A percentile compares a stretch with the other conserved stretches of the same genome.
Conservation (phyloP, 2,888 invertebrate species). For the Aquatica leii region DNA sequence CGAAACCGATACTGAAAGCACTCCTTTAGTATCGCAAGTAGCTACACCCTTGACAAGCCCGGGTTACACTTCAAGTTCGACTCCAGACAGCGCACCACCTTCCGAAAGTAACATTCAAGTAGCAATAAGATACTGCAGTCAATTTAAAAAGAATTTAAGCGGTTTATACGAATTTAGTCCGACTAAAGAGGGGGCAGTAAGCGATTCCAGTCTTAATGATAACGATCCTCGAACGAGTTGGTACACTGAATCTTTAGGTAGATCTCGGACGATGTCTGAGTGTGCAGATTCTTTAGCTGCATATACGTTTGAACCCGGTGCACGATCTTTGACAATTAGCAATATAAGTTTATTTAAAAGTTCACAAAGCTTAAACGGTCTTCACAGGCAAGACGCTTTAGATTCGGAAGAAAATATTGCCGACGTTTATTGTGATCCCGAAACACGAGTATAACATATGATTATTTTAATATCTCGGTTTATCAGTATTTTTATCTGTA, state of each 20-base stretch:
- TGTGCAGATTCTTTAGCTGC: conserved; percentile 48
- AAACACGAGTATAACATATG: conserved; percentile 27
- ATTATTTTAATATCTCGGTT: too few relatives aligned
- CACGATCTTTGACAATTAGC: conserved; percentile 44
- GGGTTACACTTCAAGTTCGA: conserved; percentile 43
- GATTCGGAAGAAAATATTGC: conserved; percentile 54
- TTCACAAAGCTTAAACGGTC: conserved; percentile 50
- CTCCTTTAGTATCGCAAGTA: conserved; percentile 68
- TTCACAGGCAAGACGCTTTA: conserved; percentile 55
- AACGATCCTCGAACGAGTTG: conserved; percentile 25
- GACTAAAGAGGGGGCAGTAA: conserved; percentile 18
- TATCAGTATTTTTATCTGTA: too few relatives aligned
- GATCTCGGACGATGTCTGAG: conserved; percentile 52
- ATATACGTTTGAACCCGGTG: conserved; percentile 41
- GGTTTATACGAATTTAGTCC: conserved; percentile 25
- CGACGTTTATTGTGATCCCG: conserved; percentile 54
- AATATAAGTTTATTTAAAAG: conserved; percentile 50
- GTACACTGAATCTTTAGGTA: conserved; percentile 17
- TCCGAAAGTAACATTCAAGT: conserved; percentile 40
- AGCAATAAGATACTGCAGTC: conserved; percentile 9
- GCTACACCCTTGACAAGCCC: conserved; percentile 52
- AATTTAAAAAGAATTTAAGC: conserved; percentile 4
- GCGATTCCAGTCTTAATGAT: conserved; percentile 20
- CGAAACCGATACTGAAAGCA: conserved; percentile 71
- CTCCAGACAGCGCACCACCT: conserved; percentile 44